Evolutionary conservation across 2,113 vertebrate genomes (phyloP).

Genomic region (Monopterus albus): DNA sequence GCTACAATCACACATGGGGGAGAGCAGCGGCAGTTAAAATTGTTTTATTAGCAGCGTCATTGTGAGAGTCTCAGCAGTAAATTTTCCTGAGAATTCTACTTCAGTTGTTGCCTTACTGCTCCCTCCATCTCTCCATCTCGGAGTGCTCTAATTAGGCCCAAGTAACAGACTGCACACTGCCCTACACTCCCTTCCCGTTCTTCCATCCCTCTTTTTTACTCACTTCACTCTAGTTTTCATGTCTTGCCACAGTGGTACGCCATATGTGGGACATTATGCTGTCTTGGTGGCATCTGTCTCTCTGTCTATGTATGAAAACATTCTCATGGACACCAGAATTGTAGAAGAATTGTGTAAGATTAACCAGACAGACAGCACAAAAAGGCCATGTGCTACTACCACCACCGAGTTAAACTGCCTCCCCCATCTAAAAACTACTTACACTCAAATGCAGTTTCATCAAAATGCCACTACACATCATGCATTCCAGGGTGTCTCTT

Average conservation of each 20-base stretch:
- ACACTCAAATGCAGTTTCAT: too few relatives aligned
- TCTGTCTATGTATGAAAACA: conserved; percentile 10
- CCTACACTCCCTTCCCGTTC: conserved; percentile 18
- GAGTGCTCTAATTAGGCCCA: conserved; percentile 45
- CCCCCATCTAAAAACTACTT: too few relatives aligned
- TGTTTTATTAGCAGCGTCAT: conserved; percentile 47
- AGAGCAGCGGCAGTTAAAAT: conserved; percentile 32
- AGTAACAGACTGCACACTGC: conserved; percentile 50
- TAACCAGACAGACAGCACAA: neutral
- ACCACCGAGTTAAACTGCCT: too few relatives aligned
- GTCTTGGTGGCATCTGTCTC: conserved; percentile 33
- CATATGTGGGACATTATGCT: conserved; percentile 36
- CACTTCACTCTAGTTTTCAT: conserved; percentile 32
- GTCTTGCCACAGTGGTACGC: conserved; percentile 22
- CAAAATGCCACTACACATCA: too few relatives aligned
- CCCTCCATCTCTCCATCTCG: neutral
- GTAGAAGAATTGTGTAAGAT: too few relatives aligned
- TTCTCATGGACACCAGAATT: neutral
- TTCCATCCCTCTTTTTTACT: conserved; percentile 10
- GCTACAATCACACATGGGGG: conserved; percentile 21
- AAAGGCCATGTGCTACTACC: neutral
- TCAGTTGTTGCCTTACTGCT: conserved; percentile 1
- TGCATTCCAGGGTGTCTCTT: too few relatives aligned
- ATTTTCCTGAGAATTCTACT: conserved; percentile 19
- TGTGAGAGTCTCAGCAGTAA: conserved; percentile 19